Percentiles rank a stretch among this genome's conserved stretches.
These are phyloP conservation scores for Stichopus chloronotus DNA, from an alignment of 35 echinoderm and acorn worm genomes.

Conservation along the genomic window DNA sequence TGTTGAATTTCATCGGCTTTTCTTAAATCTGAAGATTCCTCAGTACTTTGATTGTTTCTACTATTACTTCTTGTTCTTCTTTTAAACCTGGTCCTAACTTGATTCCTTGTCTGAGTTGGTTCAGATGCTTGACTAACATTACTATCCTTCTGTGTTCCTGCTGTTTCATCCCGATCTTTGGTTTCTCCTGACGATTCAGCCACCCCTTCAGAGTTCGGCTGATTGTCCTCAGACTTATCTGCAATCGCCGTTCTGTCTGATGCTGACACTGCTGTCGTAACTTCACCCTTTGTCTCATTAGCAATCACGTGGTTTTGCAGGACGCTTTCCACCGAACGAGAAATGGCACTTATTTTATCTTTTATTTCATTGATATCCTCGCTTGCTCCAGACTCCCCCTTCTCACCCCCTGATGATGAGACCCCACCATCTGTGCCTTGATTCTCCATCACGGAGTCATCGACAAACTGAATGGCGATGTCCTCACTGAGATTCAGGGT, in stretches of 20 bases:
- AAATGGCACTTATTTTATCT: slow-evolving; percentile 14
- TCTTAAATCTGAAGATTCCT: background rate
- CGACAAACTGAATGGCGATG: slow-evolving; percentile 43
- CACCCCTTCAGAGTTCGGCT: background rate
- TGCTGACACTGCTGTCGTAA: background rate
- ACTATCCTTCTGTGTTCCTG: background rate
- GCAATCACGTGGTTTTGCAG: background rate
- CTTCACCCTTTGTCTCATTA: background rate
- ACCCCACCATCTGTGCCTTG: background rate
- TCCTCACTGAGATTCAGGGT: slow-evolving; percentile 42
- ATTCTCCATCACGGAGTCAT: background rate
- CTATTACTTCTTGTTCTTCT: too few species aligned
- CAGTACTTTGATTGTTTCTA: too few species aligned
- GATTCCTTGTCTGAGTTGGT: too few species aligned
- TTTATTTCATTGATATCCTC: background rate
- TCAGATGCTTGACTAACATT: too few species aligned
- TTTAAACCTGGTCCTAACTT: too few species aligned
- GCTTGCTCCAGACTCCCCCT: background rate
- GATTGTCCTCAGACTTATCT: background rate
- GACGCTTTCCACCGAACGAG: slow-evolving; percentile 1
- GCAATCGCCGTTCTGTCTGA: background rate
- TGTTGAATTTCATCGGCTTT: background rate
- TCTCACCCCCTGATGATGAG: background rate
- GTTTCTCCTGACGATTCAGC: background rate
- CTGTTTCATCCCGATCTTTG: background rate